A percentile compares a stretch with the other conserved stretches of the same genome.
phyloP scores from a whole-genome alignment of 2,113 vertebrate species.

The Periophthalmodon schlosseri region DNA sequence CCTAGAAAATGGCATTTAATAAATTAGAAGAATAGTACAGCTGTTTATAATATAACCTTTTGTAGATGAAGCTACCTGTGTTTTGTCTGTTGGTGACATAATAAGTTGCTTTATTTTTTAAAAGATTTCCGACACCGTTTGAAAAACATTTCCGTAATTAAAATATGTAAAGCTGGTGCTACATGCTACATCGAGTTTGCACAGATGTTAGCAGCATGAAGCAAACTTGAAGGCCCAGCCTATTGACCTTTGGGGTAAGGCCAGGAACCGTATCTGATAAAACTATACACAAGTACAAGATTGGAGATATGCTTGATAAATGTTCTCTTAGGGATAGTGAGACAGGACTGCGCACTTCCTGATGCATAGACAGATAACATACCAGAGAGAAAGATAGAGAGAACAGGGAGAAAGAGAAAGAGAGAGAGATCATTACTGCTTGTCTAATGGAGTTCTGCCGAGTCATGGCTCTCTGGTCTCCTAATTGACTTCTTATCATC shows the following conservation, averaged over 20 bases:
- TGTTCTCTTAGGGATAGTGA: not conserved
- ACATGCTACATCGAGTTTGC: not conserved
- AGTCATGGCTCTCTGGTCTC: conserved; percentile 60
- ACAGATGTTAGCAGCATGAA: not conserved
- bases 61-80: not conserved
- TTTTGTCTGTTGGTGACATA: not conserved
- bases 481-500: conserved; percentile 69
- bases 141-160: no score
- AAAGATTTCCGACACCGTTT: no score
- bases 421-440: conserved; percentile 42
- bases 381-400: not conserved
- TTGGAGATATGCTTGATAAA: not conserved
- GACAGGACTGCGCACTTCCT: not conserved
- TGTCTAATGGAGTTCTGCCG: conserved; percentile 58
- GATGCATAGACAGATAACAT: not conserved
- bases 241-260: not conserved
- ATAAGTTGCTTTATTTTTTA: no score
- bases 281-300: not conserved
- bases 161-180: no score
- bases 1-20: not conserved
- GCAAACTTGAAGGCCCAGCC: not conserved
- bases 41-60: not conserved
- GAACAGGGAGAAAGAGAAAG: not conserved
- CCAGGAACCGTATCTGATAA: not conserved
- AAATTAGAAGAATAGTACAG: not conserved